These are phyloP conservation scores for Mungos mungo DNA, from an alignment of 2,113 vertebrate genomes.

Conservation along the genomic window DNA sequence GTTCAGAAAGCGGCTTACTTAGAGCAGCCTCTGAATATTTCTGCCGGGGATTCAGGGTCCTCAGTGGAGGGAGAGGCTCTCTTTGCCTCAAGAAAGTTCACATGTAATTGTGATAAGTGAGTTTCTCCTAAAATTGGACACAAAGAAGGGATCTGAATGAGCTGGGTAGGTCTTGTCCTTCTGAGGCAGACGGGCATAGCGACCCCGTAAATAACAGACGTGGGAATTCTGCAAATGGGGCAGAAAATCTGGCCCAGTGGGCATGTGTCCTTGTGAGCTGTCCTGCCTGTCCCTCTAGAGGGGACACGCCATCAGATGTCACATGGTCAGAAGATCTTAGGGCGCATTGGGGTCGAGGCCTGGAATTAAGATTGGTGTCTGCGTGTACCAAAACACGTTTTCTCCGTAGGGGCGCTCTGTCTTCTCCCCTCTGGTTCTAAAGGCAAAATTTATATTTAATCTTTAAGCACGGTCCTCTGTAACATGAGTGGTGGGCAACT, in stretches of 20 bases:
- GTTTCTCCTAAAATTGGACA: slow-evolving; percentile 64
- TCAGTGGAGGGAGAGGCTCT: background rate
- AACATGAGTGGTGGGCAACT: background rate
- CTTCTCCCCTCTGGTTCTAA: background rate
- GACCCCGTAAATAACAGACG: background rate
- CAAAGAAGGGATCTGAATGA: background rate
- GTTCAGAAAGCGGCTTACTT: slow-evolving; percentile 77
- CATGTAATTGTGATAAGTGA: slow-evolving; percentile 59
- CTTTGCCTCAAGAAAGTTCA: slow-evolving; percentile 71
- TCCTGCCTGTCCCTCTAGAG: background rate
- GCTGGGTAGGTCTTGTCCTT: background rate
- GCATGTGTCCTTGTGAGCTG: background rate
- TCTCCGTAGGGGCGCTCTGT: background rate
- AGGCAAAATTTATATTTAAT: background rate
- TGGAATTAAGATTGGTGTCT: accelerated
- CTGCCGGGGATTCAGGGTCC: slow-evolving; percentile 56
- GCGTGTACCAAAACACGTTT: background rate
- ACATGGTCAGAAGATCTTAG: background rate
- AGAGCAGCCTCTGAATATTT: slow-evolving; percentile 52
- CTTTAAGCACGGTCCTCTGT: background rate
- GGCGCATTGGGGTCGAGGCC: accelerated
- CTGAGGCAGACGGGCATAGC: background rate
- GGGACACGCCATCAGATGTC: background rate
- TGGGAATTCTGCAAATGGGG: background rate
- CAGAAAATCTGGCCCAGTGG: accelerated